A percentile compares a stretch with the other conserved stretches of the same genome.
These are phyloP conservation scores for Steinernema carpocapsae DNA, from an alignment of 2,888 invertebrate species.

Conservation along the genomic window DNA sequence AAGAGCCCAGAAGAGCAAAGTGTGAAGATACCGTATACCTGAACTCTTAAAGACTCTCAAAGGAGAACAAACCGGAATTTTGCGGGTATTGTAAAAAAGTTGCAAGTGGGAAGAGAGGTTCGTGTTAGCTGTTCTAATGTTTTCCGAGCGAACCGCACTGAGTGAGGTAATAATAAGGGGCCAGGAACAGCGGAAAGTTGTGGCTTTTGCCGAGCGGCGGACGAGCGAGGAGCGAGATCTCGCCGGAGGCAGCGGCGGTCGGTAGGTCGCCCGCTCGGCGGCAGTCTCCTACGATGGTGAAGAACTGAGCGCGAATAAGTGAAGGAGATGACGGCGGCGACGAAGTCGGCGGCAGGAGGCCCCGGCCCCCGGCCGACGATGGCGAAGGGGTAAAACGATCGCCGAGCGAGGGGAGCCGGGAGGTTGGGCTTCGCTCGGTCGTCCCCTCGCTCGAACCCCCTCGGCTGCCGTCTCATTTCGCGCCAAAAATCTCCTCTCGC, in stretches of 20 bases:
- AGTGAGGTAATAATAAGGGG: slow-evolving; percentile 17
- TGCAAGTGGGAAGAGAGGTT: neutral
- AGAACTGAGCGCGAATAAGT: slow-evolving; percentile 25
- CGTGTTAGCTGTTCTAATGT: slow-evolving; percentile 23
- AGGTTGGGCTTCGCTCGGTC: slow-evolving; percentile 33
- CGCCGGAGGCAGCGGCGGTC: neutral
- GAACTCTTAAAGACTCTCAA: too few relatives aligned
- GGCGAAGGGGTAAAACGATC: slow-evolving; percentile 33
- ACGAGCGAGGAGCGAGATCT: slow-evolving; percentile 4
- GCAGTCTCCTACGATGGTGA: neutral
- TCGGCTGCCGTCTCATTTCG: slow-evolving; percentile 31
- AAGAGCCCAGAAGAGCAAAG: neutral
- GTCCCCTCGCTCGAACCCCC: slow-evolving; percentile 10
- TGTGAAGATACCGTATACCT: neutral
- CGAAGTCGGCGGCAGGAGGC: neutral
- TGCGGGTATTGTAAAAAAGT: too few relatives aligned
- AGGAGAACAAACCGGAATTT: too few relatives aligned
- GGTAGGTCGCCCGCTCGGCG: neutral
- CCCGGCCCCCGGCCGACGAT: slow-evolving; percentile 9
- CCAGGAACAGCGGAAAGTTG: neutral
- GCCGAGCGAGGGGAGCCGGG: slow-evolving; percentile 14
- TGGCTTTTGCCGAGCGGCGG: slow-evolving; percentile 5
- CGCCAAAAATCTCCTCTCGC: slow-evolving; percentile 30
- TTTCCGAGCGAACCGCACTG: slow-evolving; percentile 3
- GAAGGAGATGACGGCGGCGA: slow-evolving; percentile 14